Evolutionary conservation across 2,113 vertebrate species (phyloP).

Genomic region (Amia ocellicauda): DNA sequence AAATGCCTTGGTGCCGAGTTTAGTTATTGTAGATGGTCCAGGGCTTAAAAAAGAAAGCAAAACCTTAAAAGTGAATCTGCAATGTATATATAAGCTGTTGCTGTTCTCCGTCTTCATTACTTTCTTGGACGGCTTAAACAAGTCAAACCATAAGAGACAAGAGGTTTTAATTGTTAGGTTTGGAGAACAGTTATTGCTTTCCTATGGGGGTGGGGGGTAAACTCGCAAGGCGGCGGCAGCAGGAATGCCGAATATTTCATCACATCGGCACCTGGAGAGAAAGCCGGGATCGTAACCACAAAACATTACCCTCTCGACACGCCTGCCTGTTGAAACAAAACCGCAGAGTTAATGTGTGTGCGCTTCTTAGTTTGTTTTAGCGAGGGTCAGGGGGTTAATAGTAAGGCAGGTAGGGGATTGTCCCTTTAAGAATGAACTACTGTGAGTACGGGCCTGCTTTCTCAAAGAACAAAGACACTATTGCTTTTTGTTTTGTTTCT

Average conservation of each 20-base stretch:
- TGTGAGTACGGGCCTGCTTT: too few species aligned
- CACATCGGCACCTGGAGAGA: constrained; percentile 32
- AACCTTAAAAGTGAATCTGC: too few species aligned
- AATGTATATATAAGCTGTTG: too few species aligned
- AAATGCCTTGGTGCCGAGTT: constrained; percentile 27
- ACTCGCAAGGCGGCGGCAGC: neutral
- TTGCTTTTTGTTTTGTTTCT: neutral
- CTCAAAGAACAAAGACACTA: neutral
- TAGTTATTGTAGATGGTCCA: too few species aligned
- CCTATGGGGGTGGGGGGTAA: too few species aligned
- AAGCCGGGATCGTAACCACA: constrained; percentile 5
- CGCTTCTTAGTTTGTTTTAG: neutral
- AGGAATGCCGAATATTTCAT: constrained; percentile 21
- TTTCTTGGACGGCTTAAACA: constrained; percentile 22
- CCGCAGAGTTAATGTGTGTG: constrained; percentile 16
- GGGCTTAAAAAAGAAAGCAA: too few species aligned
- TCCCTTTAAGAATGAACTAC: neutral
- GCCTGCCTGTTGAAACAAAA: constrained; percentile 35
- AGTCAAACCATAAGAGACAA: constrained; percentile 12
- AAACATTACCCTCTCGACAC: constrained; percentile 15
- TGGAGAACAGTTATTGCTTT: constrained; percentile 8
- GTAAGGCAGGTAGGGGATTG: neutral
- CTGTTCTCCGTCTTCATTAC: neutral
- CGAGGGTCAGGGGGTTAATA: constrained; percentile 33
- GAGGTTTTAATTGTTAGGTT: too few species aligned